Evolutionary conservation across 2,888 invertebrate genomes (phyloP), one percentile per base, ranked within the genome.

Genomic region (Pomacea canaliculata): DNA sequence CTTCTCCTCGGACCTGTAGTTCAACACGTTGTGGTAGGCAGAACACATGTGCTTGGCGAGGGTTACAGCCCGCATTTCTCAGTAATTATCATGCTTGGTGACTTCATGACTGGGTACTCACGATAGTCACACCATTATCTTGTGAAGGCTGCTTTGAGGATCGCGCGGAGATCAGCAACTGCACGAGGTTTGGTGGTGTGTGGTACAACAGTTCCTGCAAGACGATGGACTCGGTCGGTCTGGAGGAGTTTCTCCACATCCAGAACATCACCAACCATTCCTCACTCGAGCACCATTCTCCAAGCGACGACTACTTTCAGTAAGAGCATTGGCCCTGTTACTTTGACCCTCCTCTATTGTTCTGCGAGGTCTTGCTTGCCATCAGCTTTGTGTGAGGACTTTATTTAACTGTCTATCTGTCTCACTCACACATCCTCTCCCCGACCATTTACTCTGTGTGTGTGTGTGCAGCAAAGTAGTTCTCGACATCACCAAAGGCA

Each of bases 301-400:
- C 92, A 19, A 92, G 92, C 82, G 90, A 92, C 83, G 92, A 92
- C 79, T 93, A 91, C 83, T 93, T 93, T 85, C 91, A 92, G 92
- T 92, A 85, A 90, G 91, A 85, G 37, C 23, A 48, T 46, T 9
- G 7, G 27, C 13, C 12, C 27, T 67, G 37, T 59, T 18, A 27
- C 9, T 56, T 37, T 27, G 1, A 23, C 10, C 37, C 37, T 37
- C 37, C 37, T 37, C 4, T 37, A 37, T 37, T 37, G 37, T 37
- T 37, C 3, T 37, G 37, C 0, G 37, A 37, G 37, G 37, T 37
- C 37, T 37, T 37, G 37, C 37, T 37, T 37, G 37, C 37, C 5
- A 5, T 37, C 37, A 37, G 37, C 37, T 3, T 5, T 37, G 37
- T 5, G 5, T 37, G 37, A 37, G 3, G 23, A 23, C 5, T 37